Evolutionary conservation across 2,888 invertebrate genomes (phyloP).

Genomic region (Teleogryllus oceanicus): DNA sequence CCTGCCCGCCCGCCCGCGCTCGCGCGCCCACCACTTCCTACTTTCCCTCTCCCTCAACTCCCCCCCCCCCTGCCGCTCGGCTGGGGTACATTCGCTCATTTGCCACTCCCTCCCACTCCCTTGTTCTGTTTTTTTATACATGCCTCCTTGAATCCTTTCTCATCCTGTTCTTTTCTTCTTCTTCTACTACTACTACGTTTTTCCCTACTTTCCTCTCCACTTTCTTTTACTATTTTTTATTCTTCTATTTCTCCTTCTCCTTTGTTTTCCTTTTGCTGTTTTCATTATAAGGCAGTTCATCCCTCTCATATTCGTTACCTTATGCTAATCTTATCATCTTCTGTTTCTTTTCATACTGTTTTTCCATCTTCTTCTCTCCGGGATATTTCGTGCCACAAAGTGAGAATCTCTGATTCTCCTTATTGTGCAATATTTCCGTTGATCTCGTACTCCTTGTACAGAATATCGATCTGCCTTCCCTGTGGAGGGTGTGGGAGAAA

Average conservation of each 20-base stretch:
- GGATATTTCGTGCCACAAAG: too few relatives aligned
- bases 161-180: not conserved
- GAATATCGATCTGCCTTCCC: too few relatives aligned
- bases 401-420: too few relatives aligned
- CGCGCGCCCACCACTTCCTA: too few relatives aligned
- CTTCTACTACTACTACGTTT: not conserved
- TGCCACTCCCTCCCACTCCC: not conserved
- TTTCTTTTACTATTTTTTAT: not conserved
- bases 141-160: not conserved
- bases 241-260: not conserved
- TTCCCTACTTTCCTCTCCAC: not conserved
- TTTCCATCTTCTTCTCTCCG: not conserved
- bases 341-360: not conserved
- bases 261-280: not conserved
- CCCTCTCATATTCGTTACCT: not conserved
- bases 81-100: not conserved
- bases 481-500: too few relatives aligned
- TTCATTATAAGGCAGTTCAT: not conserved
- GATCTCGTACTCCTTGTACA: too few relatives aligned
- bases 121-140: not conserved
- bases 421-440: too few relatives aligned
- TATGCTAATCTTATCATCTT: not conserved
- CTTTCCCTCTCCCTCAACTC: too few relatives aligned
- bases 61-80: too few relatives aligned
- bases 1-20: too few relatives aligned